Evolutionary conservation across 2,888 invertebrate species (phyloP).

Genomic region (Leptinotarsa juncta): DNA sequence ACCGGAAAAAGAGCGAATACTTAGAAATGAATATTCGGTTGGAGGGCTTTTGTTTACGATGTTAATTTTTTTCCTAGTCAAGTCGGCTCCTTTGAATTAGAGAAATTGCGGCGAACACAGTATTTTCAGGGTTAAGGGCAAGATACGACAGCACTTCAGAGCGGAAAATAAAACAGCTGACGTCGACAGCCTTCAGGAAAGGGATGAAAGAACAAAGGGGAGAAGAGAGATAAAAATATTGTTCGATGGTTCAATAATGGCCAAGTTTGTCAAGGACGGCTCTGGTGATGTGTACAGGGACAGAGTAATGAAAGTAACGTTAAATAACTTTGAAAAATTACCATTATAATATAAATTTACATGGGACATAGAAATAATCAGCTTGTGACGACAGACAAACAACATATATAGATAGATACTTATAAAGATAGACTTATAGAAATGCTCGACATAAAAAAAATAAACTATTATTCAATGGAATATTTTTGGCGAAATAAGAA

Average conservation of each 20-base stretch:
- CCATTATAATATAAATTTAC: no score
- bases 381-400: no score
- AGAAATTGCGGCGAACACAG: conserved; percentile 7
- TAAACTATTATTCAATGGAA: no score
- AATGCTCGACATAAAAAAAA: no score
- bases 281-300: not conserved
- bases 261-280: not conserved
- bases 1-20: not conserved
- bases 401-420: no score
- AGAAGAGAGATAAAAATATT: not conserved
- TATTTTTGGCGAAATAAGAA: no score
- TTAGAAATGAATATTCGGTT: not conserved
- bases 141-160: not conserved
- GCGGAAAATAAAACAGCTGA: conserved; percentile 10
- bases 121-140: conserved; percentile 26
- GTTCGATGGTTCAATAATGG: not conserved
- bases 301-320: not conserved
- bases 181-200: not conserved
- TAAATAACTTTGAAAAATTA: no score
- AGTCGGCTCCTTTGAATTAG: conserved; percentile 17
- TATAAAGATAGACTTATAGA: no score
- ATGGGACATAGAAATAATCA: no score
- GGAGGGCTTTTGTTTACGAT: not conserved
- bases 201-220: not conserved
- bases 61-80: not conserved